Evolutionary conservation across 2,113 vertebrate species (phyloP).

Genomic region (Heliornis fulica): DNA sequence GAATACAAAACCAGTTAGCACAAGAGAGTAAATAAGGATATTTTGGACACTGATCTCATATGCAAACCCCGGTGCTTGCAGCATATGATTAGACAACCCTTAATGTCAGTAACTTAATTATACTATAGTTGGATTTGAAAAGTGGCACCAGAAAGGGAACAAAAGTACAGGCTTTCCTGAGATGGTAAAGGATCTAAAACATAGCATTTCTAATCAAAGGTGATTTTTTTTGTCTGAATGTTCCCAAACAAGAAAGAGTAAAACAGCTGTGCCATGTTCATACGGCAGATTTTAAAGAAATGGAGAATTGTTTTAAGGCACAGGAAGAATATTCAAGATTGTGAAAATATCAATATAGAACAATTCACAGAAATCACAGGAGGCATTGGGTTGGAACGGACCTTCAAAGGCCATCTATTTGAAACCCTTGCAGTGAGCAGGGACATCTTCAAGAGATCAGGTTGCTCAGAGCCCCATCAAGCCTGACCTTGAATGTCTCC

Average conservation of each 20-base stretch:
- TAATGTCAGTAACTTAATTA: neutral
- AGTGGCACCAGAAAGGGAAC: neutral
- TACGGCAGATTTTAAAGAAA: neutral
- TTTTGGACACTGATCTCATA: neutral
- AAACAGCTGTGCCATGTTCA: neutral
- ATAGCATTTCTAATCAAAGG: neutral
- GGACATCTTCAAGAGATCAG: too few relatives aligned
- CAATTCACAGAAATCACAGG: too few relatives aligned
- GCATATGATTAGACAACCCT: neutral
- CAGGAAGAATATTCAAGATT: neutral
- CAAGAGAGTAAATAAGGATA: neutral
- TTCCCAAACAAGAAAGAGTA: neutral
- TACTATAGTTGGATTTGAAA: neutral
- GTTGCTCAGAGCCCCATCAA: too few relatives aligned
- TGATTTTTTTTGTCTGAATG: neutral
- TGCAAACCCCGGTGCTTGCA: neutral
- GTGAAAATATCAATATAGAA: neutral
- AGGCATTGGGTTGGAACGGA: too few relatives aligned
- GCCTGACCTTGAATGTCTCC: too few relatives aligned
- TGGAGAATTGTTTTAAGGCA: neutral
- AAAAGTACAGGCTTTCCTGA: neutral
- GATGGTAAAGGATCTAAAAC: neutral
- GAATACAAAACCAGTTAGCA: slow-evolving; percentile 6
- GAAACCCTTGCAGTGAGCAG: too few relatives aligned
- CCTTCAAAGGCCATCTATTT: too few relatives aligned